These are phyloP conservation scores for Thereva nobilitata DNA, from an alignment of 2,888 invertebrate species.

Conservation along the genomic window DNA sequence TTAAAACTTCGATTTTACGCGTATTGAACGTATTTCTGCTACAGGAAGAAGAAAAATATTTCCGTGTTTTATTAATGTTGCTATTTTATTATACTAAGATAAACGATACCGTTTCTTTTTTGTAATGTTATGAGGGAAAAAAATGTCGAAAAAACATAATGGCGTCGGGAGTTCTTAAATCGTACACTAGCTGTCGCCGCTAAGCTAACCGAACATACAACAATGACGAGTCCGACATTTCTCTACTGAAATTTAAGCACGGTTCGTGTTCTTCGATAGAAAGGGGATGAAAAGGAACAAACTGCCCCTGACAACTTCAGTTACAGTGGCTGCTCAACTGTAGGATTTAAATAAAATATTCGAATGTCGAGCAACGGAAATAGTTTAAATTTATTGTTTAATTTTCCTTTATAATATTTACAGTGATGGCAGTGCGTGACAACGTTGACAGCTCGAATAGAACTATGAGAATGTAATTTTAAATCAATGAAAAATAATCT, in stretches of 20 bases:
- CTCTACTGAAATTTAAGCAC: constrained; percentile 19
- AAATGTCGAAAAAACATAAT: constrained; percentile 40
- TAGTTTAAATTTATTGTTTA: no score
- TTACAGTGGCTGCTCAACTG: background rate
- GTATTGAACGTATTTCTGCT: background rate
- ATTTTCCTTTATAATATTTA: no score
- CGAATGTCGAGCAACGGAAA: background rate
- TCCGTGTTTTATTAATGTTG: constrained; percentile 1
- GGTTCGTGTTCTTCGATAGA: constrained; percentile 12
- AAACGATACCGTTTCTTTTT: constrained; percentile 25
- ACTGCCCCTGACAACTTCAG: constrained; percentile 16
- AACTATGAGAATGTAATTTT: no score
- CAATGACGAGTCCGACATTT: constrained; percentile 34
- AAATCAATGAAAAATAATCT: no score
- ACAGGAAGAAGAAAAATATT: background rate
- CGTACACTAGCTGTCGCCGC: constrained; percentile 35
- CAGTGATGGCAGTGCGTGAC: no score
- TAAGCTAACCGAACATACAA: constrained; percentile 34
- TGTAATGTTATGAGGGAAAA: constrained; percentile 31
- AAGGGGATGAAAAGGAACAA: constrained; percentile 15
- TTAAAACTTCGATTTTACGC: background rate
- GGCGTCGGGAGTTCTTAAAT: constrained; percentile 41
- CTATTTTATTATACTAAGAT: constrained; percentile 17
- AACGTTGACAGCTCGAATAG: no score
- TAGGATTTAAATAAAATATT: background rate